Percentiles rank a stretch among this genome's conserved stretches.
phyloP scores from a whole-genome alignment of 23 tunicate genomes.

The Ascidia mentula region DNA sequence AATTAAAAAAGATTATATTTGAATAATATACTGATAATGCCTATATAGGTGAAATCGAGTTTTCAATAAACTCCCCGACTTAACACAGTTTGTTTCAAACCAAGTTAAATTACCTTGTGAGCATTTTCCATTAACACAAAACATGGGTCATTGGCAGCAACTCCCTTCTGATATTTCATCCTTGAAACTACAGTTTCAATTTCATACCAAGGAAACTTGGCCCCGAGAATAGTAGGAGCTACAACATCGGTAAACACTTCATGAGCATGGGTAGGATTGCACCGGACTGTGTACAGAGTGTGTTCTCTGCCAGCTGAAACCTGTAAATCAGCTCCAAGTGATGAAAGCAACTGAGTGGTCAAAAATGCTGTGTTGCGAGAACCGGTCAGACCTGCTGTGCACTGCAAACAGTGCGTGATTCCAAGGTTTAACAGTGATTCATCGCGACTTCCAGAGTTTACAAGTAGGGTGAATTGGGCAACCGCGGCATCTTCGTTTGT shows the following conservation, averaged over 20 bases:
- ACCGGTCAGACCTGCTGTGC: slow-evolving; percentile 43
- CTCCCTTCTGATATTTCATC: slow-evolving; percentile 66
- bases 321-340: slow-evolving; percentile 53
- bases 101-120: slow-evolving; percentile 35
- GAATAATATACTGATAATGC: too few species aligned
- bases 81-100: too few species aligned
- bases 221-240: slow-evolving; percentile 45
- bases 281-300: slow-evolving; percentile 32
- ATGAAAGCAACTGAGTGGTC: slow-evolving; percentile 65
- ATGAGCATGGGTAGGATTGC: slow-evolving; percentile 32
- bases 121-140: slow-evolving; percentile 64
- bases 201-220: slow-evolving; percentile 81
- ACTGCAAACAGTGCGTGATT: slow-evolving; percentile 63
- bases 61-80: too few species aligned
- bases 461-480: slow-evolving; percentile 41
- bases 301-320: slow-evolving; percentile 45
- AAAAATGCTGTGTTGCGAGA: slow-evolving; percentile 67
- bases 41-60: too few species aligned
- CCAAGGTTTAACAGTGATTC: slow-evolving; percentile 48
- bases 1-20: too few species aligned
- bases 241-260: slow-evolving; percentile 52
- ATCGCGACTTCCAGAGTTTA: slow-evolving; percentile 65
- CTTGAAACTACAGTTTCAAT: slow-evolving; percentile 29
- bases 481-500: slow-evolving; percentile 29
- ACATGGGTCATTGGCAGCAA: slow-evolving; percentile 42